phyloP scores from a whole-genome alignment of 2,797 vertebrate genomes.

The Meriones psammophilus region DNA sequence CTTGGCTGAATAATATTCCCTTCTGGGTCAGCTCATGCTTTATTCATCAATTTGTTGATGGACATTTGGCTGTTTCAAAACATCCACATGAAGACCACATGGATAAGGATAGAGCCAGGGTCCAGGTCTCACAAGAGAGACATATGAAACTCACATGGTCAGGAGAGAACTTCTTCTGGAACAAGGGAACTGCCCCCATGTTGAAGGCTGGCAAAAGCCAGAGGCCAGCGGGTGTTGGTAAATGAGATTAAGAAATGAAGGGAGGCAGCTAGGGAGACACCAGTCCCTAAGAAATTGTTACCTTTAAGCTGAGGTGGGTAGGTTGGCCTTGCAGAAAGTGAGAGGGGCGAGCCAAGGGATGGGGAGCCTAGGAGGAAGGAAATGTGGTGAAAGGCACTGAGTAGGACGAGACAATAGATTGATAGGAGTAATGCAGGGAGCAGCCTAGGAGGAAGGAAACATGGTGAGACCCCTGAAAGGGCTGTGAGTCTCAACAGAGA shows the following conservation, averaged over 20 bases:
- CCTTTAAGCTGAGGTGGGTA: background rate
- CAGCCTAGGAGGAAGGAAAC: background rate
- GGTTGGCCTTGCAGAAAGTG: background rate
- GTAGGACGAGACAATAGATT: background rate
- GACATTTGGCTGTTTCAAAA: background rate
- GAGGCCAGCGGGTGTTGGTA: background rate
- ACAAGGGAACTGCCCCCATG: background rate
- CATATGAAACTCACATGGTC: background rate
- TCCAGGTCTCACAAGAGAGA: background rate
- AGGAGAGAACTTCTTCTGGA: background rate
- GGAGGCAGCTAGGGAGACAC: background rate
- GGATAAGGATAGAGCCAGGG: background rate
- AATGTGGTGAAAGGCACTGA: background rate
- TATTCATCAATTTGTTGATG: background rate
- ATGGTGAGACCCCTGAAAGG: background rate
- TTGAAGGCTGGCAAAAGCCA: background rate
- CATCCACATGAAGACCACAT: background rate
- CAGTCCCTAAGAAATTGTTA: background rate
- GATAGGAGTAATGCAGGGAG: fast-evolving
- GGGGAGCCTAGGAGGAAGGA: too few relatives aligned
- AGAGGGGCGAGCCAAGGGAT: background rate
- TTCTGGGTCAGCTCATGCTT: background rate
- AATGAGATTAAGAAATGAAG: background rate
- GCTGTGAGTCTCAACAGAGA: background rate
- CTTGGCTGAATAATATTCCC: background rate